These are phyloP conservation scores for Kryphioiulus occultus DNA, from an alignment of 2,888 invertebrate genomes.

Conservation along the genomic window DNA sequence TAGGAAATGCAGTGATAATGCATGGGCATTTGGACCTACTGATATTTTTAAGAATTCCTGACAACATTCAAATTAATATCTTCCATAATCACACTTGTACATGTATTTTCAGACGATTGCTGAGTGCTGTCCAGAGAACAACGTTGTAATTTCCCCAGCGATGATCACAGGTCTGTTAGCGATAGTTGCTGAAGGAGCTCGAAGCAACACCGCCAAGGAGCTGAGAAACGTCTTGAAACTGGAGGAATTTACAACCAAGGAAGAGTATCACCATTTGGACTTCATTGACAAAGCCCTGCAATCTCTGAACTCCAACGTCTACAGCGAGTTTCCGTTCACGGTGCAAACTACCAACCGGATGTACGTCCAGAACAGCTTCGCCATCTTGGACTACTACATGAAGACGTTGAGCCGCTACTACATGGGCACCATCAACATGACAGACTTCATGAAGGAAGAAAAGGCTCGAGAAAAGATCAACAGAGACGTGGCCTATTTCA, in stretches of 20 bases:
- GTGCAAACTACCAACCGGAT: neutral
- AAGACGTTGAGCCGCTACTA: neutral
- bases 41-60: neutral
- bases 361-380: neutral
- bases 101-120: neutral
- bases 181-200: conserved; percentile 62
- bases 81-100: no score
- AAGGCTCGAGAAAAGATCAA: neutral
- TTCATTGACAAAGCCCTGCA: neutral
- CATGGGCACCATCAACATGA: neutral
- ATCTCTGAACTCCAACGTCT: neutral
- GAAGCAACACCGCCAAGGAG: conserved; percentile 58
- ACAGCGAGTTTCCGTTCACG: neutral
- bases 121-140: conserved; percentile 29
- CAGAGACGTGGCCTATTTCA: neutral
- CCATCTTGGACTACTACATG: neutral
- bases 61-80: neutral
- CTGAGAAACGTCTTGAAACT: conserved; percentile 45
- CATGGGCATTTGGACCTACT: no score
- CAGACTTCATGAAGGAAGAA: neutral
- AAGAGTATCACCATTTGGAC: neutral
- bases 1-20: no score
- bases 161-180: conserved; percentile 62
- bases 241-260: neutral
- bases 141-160: conserved; percentile 62